Base-by-base conservation (phyloP, 2,888 invertebrate species). In the Dioctria rufipes region DNA sequence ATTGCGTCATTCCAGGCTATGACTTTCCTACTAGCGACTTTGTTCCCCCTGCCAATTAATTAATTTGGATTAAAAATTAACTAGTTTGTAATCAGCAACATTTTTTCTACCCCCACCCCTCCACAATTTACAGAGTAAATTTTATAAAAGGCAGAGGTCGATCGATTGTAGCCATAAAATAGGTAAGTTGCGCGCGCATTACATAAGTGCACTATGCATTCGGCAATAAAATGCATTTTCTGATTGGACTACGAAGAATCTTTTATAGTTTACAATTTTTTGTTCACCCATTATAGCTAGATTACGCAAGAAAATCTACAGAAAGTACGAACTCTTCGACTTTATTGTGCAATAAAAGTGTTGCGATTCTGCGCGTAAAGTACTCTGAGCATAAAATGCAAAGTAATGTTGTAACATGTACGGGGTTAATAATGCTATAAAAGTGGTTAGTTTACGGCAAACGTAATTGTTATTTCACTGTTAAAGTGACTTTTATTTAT, bases 341-440 rank as follows among this genome's bases (percentile, higher is more conserved):
- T 71, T 71, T 71, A 71, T 71, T 54, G 54, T 39, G 11, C 58
- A 60, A 37, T 43, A 42, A 61, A 25, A 75, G 75, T 61, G 75
- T 13, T 13, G 42, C n/a, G 60, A 58, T 65, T 65, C 65, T 65
- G 65, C 61, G 75, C 60, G 60, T 13, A 60, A 8, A 13, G n/a
- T 25, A 25, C n/a, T 13, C 60, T 60, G 60, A 8, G 11, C 13
- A 9, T 60, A 61, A 75, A 11, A 40, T 43, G 75, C 9, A 37
- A 46, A 25, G 61, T 25, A 1, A 13, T 75, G 75, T 13, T 75
- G 61, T 43, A 75, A 75, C 75, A 43, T 58, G 49, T 5, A 60
- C 37, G 75, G 25, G 75, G 75, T 75, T 75, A 75, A 75, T 75
- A 75, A 75, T 75, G 75, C 75, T 75, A 75, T 75, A 75, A 75